Conservation (phyloP, 2,888 invertebrate genomes). For the Drosophila parthenogenetica region DNA sequence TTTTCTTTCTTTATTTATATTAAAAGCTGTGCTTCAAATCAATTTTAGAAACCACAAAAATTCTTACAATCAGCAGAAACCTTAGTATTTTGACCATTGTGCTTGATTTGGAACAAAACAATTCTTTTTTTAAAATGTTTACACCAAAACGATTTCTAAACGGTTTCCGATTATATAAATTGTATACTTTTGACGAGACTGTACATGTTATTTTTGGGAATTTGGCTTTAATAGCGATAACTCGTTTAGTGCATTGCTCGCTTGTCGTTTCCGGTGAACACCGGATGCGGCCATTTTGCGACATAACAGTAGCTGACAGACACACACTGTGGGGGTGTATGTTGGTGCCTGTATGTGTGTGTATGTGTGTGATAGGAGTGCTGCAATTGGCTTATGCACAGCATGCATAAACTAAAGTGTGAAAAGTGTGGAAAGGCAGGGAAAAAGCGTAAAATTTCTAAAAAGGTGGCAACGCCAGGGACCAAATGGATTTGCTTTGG, state of each 20-base stretch:
- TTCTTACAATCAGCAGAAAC: not conserved
- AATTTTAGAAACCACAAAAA: not conserved
- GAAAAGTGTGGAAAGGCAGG: not conserved
- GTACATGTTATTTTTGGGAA: constrained; percentile 12
- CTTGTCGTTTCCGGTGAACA: constrained; percentile 50
- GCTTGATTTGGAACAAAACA: no score
- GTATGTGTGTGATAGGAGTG: constrained; percentile 10
- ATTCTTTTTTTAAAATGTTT: no score
- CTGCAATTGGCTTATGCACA: constrained; percentile 56
- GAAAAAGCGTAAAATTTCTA: not conserved
- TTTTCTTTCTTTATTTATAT: no score
- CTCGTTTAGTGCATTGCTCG: constrained; percentile 35
- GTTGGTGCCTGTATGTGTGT: no score
- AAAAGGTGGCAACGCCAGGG: constrained; percentile 1
- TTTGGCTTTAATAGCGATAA: constrained; percentile 57
- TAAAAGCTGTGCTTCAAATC: not conserved
- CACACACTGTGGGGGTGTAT: not conserved
- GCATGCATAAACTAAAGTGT: constrained; percentile 52
- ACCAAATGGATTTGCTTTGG: constrained; percentile 24
- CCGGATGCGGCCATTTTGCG: constrained; percentile 34
- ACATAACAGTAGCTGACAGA: constrained; percentile 8
- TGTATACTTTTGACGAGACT: constrained; percentile 27
- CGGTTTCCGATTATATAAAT: no score
- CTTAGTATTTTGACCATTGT: not conserved
- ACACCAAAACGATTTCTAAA: no score